Conservation (phyloP, 1,140 invertebrate species). For the Grapholita molesta region DNA sequence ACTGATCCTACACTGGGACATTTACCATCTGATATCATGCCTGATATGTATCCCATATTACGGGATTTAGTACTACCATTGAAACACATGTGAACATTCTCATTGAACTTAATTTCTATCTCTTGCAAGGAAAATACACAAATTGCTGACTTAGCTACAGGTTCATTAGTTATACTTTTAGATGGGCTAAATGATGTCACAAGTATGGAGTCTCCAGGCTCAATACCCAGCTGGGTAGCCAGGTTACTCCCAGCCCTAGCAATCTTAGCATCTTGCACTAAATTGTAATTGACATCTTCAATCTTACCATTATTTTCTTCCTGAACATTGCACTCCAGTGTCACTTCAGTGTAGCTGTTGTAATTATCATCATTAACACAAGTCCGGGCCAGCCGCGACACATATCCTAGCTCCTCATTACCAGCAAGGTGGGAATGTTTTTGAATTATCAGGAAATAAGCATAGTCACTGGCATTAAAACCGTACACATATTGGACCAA, state of each 20-base stretch:
- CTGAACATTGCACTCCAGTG: conserved; percentile 87
- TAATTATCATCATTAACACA: conserved; percentile 97
- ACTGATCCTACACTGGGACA: conserved; percentile 91
- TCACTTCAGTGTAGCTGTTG: conserved; percentile 97
- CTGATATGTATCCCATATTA: conserved; percentile 96
- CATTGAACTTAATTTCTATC: conserved; percentile 95
- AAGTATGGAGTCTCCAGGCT: conserved; percentile 86
- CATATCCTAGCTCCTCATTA: conserved; percentile 93
- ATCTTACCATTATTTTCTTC: conserved; percentile 73
- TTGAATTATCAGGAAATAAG: conserved; percentile 97
- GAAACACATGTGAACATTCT: conserved; percentile 98
- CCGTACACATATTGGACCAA: conserved; percentile 97
- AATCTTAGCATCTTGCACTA: conserved; percentile 94
- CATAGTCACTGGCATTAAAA: conserved; percentile 95
- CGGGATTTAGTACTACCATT: conserved; percentile 94
- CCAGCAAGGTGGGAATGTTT: conserved; percentile 93
- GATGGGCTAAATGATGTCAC: conserved; percentile 92
- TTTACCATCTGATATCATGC: conserved; percentile 92
- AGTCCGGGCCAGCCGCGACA: conserved; percentile 92
- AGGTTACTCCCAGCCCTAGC: conserved; percentile 88
- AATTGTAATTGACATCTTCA: conserved; percentile 86
- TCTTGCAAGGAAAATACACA: conserved; percentile 92
- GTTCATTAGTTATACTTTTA: conserved; percentile 88
- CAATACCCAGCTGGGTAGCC: conserved; percentile 88
- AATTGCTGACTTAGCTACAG: conserved; percentile 87